Evolutionary conservation across 2,888 invertebrate species (phyloP).

Genomic region (Celastrina argiolus): DNA sequence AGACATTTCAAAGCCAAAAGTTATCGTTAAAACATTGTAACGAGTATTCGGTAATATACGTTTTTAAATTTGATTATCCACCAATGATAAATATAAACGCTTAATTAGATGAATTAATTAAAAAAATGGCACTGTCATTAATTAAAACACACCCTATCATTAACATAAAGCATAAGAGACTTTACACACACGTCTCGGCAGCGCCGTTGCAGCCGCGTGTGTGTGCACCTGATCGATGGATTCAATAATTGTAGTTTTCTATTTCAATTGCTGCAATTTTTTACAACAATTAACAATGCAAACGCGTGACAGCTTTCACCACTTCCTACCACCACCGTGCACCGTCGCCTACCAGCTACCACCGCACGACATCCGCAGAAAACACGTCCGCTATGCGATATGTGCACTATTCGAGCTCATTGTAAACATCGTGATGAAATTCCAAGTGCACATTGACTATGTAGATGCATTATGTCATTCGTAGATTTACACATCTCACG

Average conservation of each 20-base stretch:
- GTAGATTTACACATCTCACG: background rate
- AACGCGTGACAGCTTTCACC: conserved; percentile 13
- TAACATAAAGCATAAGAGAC: background rate
- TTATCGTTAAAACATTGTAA: background rate
- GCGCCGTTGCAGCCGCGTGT: no score
- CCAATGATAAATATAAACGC: no score
- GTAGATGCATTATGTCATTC: background rate
- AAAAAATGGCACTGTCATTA: no score
- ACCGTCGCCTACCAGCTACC: background rate
- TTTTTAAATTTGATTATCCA: no score
- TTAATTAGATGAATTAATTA: no score
- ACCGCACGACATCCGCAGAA: conserved; percentile 1
- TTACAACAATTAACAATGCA: background rate
- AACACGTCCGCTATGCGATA: background rate
- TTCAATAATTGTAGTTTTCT: conserved; percentile 2
- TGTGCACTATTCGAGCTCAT: background rate
- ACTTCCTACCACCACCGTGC: background rate
- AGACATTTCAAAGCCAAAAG: background rate
- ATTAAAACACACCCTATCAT: background rate
- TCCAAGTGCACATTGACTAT: background rate
- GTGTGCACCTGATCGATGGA: background rate
- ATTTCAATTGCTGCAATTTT: background rate
- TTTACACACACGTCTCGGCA: no score
- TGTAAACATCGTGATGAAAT: conserved; percentile 5
- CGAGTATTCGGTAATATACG: background rate